These are phyloP conservation scores for Danio jaintianensis DNA, from an alignment of 2,797 vertebrate genomes.

Conservation along the genomic window DNA sequence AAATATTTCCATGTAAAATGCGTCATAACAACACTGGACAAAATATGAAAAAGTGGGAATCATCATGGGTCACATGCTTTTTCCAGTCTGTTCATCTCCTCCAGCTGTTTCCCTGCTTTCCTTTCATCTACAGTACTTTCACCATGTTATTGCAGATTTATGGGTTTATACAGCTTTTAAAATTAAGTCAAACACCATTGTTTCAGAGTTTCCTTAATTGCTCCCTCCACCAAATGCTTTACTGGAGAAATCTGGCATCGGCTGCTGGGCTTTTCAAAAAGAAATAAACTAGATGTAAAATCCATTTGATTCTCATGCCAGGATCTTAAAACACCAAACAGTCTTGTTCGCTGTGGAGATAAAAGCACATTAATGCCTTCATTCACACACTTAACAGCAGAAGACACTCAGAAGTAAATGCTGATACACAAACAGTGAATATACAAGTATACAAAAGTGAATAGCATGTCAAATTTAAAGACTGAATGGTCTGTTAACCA, in stretches of 20 bases:
- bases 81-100: background rate
- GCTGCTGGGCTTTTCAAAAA: conserved; percentile 7
- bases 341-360: background rate
- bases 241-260: conserved; percentile 2
- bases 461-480: background rate
- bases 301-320: conserved; percentile 9
- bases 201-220: conserved; percentile 25
- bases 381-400: background rate
- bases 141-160: background rate
- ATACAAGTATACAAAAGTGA: background rate
- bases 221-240: background rate
- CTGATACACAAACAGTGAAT: background rate
- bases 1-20: no score
- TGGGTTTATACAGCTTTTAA: background rate
- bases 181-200: background rate
- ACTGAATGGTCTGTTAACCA: background rate
- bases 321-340: conserved; percentile 12
- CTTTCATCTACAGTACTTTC: background rate
- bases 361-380: background rate
- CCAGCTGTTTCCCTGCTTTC: background rate
- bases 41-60: background rate
- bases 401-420: background rate
- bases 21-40: background rate
- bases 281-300: conserved; percentile 9
- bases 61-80: background rate